phyloP scores from a whole-genome alignment of 53 echinoderm and acorn worm genomes.

The Holothuria scabra region DNA sequence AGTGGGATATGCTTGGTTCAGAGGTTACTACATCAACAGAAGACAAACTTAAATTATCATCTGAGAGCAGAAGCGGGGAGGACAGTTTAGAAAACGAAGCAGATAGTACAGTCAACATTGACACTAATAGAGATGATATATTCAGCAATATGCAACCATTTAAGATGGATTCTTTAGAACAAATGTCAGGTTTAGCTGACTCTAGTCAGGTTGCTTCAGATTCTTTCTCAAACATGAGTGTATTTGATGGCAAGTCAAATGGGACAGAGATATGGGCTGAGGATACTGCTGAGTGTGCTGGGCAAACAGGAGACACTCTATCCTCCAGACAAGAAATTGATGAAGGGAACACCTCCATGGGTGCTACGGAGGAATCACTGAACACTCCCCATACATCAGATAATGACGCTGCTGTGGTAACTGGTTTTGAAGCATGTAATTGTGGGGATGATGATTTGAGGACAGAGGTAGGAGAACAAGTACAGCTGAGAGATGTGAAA shows the following conservation, averaged over 20 bases:
- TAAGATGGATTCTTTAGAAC: constrained; percentile 3
- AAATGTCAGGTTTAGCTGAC: not conserved
- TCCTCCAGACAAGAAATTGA: too few species aligned
- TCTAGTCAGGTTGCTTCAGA: not conserved
- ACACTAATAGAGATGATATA: not conserved
- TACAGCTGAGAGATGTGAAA: constrained; percentile 18
- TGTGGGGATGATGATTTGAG: not conserved
- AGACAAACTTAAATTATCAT: not conserved
- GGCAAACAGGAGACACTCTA: too few species aligned
- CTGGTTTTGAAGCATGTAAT: not conserved
- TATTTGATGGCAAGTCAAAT: too few species aligned
- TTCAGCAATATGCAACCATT: constrained; percentile 14
- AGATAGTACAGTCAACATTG: constrained; percentile 44
- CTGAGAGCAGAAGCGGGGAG: not conserved
- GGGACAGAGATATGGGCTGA: too few species aligned
- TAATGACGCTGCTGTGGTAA: too few species aligned
- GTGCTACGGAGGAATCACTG: too few species aligned
- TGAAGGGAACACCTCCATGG: too few species aligned
- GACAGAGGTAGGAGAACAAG: constrained; percentile 34
- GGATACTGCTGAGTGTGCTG: too few species aligned
- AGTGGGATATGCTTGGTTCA: constrained; percentile 67
- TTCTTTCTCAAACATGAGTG: too few species aligned
- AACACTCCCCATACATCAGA: too few species aligned
- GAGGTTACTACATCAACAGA: constrained; percentile 55
- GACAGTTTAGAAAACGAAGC: not conserved